Base-by-base conservation (phyloP, 2,888 invertebrate genomes). In the Brenthis ino region DNA sequence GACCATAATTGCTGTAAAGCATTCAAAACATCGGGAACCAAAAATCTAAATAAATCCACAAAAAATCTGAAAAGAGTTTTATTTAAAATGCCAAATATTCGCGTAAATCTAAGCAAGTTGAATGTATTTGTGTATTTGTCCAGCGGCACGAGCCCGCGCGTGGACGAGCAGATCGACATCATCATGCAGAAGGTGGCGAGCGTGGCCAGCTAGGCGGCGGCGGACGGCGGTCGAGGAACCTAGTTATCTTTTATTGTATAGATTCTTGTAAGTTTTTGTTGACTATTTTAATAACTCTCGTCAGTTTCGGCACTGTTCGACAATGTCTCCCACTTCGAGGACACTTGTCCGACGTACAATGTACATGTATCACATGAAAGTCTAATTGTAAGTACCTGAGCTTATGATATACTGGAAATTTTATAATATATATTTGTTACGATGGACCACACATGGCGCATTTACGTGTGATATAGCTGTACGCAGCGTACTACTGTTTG, bases 91-190 rank as follows among this genome's bases (percentile, higher is more conserved):
- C 20, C 20, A 20, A 20, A 20, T 20, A 20, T 20, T 20, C 20
- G 20, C 20, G 20, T 20, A 20, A 20, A 20, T 20, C 20, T 20
- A 20, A 20, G 20, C 0, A 20, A 20, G 20, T 20, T 20, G 20
- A 20, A 20, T 20, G 20, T 20, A 20, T 20, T 20, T 20, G 20
- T 20, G 20, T 20, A 20, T 20, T 1, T 20, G n/a, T 56, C 33
- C 89, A 93, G 92, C 69, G 98, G 98, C 54, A 94, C 95, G 70
- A 97, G 97, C 71, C 94, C 95, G 76, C 95, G 98, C 77, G 93
- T 97, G 71, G 98, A 98, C 88, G 95, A 95, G 78, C 94, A 97
- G 76, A 96, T 98, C 77, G 96, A 96, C 75, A 93, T 95, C 77
- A 95, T 98, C 76, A 93, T 95, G 87, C 93, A 94, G 82, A 95